phyloP scores from a whole-genome alignment of 2,888 invertebrate species.

The Calameuta pallipes region DNA sequence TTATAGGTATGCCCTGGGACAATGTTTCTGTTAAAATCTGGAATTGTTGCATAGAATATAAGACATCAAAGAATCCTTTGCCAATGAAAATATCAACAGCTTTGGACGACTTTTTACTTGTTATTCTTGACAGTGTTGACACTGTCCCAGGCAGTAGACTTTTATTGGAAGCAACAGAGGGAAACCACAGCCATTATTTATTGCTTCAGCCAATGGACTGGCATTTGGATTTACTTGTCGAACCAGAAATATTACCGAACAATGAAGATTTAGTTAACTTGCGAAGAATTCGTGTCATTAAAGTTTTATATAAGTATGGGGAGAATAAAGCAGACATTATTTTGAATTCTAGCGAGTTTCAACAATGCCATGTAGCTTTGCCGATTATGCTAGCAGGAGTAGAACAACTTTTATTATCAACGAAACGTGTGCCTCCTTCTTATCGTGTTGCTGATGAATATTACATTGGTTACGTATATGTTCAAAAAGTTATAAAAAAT shows the following conservation, averaged over 20 bases:
- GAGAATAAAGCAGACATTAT: constrained; percentile 13
- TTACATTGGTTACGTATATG: constrained; percentile 49
- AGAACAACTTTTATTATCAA: constrained; percentile 51
- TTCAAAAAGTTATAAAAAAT: constrained; percentile 3
- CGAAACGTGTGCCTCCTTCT: constrained; percentile 53
- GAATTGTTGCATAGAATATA: constrained; percentile 53
- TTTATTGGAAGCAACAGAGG: constrained; percentile 47
- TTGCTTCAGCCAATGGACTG: constrained; percentile 56
- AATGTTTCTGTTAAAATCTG: constrained; percentile 52
- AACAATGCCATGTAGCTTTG: constrained; percentile 49
- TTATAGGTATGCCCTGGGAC: constrained; percentile 44
- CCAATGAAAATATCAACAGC: constrained; percentile 35
- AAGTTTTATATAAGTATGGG: constrained; percentile 57
- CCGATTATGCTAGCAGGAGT: constrained; percentile 53
- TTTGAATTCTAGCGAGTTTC: constrained; percentile 32
- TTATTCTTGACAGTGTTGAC: constrained; percentile 45
- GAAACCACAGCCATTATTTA: constrained; percentile 43
- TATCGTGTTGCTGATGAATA: constrained; percentile 49
- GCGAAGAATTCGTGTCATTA: constrained; percentile 42
- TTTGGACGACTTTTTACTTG: constrained; percentile 52
- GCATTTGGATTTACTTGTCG: constrained; percentile 51
- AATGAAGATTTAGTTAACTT: constrained; percentile 35
- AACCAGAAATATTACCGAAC: constrained; percentile 25
- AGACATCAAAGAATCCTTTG: constrained; percentile 18
- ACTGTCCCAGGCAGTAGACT: constrained; percentile 49